These are phyloP conservation scores for Octodonta nipae DNA, from an alignment of 2,888 invertebrate genomes.

Conservation along the genomic window DNA sequence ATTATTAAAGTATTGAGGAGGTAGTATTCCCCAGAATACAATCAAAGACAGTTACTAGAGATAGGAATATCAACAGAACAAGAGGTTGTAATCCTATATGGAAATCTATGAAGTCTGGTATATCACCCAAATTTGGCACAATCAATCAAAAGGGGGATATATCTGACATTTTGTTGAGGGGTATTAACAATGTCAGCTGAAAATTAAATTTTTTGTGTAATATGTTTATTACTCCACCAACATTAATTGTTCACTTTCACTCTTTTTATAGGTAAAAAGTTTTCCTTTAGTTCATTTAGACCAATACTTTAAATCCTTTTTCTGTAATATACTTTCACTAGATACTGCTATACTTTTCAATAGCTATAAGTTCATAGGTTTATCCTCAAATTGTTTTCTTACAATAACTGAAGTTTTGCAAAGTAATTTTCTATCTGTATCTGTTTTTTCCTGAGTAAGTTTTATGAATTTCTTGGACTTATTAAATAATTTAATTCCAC, in stretches of 20 bases:
- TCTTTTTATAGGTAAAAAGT: slow-evolving; percentile 37
- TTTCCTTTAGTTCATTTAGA: slow-evolving; percentile 42
- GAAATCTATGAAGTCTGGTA: too few relatives aligned
- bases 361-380: slow-evolving; percentile 32
- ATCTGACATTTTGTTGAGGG: slow-evolving; percentile 26
- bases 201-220: slow-evolving; percentile 10
- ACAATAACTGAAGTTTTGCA: too few relatives aligned
- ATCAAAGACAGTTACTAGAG: too few relatives aligned
- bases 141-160: slow-evolving; percentile 34
- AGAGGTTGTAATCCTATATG: too few relatives aligned
- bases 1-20: too few relatives aligned
- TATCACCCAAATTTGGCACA: slow-evolving; percentile 35
- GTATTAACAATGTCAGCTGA: slow-evolving; percentile 4
- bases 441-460: not conserved
- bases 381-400: too few relatives aligned
- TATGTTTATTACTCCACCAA: slow-evolving; percentile 16
- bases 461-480: slow-evolving; percentile 17
- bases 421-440: not conserved
- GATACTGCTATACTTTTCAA: slow-evolving; percentile 31
- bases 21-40: too few relatives aligned
- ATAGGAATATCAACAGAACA: too few relatives aligned
- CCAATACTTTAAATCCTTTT: slow-evolving; percentile 41
- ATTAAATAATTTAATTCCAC: slow-evolving; percentile 17
- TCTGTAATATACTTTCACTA: slow-evolving; percentile 38
- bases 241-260: slow-evolving; percentile 29